A percentile compares a stretch with the other conserved stretches of the same genome.
These are phyloP conservation scores for Seriola aureovittata DNA, from an alignment of 2,113 vertebrate species.

Conservation along the genomic window DNA sequence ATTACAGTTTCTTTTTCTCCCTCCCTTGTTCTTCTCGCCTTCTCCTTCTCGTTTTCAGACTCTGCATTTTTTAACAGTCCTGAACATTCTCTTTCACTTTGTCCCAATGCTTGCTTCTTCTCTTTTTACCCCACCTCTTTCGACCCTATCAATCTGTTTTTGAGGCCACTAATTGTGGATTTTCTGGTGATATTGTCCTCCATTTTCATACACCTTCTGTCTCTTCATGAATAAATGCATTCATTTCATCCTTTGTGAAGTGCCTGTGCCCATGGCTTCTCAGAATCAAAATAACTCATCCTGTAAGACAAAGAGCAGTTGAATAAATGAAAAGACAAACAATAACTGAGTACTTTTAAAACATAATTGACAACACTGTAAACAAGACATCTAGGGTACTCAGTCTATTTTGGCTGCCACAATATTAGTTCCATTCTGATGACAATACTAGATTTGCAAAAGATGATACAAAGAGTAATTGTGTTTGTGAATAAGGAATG, in stretches of 20 bases:
- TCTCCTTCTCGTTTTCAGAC: background rate
- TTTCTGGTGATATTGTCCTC: background rate
- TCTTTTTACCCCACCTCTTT: background rate
- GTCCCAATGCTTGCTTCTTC: background rate
- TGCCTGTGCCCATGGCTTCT: background rate
- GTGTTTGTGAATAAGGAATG: background rate
- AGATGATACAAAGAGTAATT: background rate
- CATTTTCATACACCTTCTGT: background rate
- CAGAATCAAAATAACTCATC: background rate
- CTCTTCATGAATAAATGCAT: constrained; percentile 29
- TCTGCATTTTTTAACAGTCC: background rate
- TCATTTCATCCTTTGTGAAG: background rate
- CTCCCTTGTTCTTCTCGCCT: background rate
- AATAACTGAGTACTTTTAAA: background rate
- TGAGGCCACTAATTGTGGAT: background rate
- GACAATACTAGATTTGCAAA: background rate
- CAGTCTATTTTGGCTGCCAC: background rate
- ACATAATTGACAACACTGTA: background rate
- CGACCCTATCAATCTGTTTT: background rate
- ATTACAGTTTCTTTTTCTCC: background rate
- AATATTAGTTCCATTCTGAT: background rate
- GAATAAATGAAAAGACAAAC: background rate
- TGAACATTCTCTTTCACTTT: background rate
- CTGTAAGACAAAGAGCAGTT: background rate
- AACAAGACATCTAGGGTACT: background rate